phyloP scores from a whole-genome alignment of 2,888 invertebrate genomes.

The Troglohyphantes excavatus region DNA sequence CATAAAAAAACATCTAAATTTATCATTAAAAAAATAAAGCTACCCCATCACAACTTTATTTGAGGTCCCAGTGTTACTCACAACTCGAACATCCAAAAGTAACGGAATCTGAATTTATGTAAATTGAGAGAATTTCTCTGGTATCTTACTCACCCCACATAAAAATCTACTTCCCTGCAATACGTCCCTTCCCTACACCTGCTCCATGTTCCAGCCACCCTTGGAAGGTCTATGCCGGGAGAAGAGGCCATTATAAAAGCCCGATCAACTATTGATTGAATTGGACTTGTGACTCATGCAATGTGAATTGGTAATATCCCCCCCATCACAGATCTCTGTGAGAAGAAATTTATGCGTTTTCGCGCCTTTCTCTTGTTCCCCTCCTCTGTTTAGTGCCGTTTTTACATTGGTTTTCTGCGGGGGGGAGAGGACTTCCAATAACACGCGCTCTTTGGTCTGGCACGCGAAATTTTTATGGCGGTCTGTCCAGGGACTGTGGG shows the following conservation, averaged over 20 bases:
- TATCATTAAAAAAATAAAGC: too few species aligned
- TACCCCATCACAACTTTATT: too few species aligned
- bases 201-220: not conserved
- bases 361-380: too few species aligned
- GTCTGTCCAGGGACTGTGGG: too few species aligned
- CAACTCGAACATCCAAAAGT: too few species aligned
- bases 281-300: constrained; percentile 53
- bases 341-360: not conserved
- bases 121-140: too few species aligned
- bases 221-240: not conserved
- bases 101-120: too few species aligned
- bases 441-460: too few species aligned
- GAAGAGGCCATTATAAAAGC: constrained; percentile 43
- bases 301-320: constrained; percentile 32
- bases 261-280: constrained; percentile 58
- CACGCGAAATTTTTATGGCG: too few species aligned
- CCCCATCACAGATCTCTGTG: not conserved
- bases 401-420: not conserved
- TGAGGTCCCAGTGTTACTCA: too few species aligned
- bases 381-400: not conserved
- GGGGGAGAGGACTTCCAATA: too few species aligned
- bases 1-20: too few species aligned
- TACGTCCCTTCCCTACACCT: not conserved
- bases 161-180: constrained; percentile 4
- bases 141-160: constrained; percentile 24